A percentile compares a stretch with the other conserved stretches of the same genome.
phyloP scores from a whole-genome alignment of 2,113 vertebrate genomes.

The Chaenogobius annularis region DNA sequence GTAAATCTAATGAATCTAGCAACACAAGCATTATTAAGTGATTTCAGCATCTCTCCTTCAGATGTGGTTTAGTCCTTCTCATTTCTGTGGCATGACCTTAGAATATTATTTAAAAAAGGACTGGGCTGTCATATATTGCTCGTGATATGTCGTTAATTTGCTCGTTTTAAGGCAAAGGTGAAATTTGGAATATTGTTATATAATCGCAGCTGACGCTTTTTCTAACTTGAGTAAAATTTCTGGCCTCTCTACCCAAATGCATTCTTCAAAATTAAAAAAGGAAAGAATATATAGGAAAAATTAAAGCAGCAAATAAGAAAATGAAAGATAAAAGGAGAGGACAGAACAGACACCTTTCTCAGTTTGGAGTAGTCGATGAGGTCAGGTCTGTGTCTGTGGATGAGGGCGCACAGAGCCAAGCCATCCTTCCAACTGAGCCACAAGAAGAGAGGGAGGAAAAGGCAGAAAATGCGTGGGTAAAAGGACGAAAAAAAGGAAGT shows the following conservation, averaged over 20 bases:
- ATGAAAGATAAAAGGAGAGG: background rate
- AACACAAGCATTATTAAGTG: no score
- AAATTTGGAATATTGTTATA: no score
- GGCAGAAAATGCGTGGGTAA: background rate
- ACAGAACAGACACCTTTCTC: conserved; percentile 80
- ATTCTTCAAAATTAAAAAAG: background rate
- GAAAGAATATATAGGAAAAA: background rate
- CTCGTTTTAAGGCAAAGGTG: no score
- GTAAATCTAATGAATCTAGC: no score
- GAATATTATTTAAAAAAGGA: no score
- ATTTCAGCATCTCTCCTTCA: no score
- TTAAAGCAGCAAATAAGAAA: background rate
- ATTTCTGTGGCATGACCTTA: no score
- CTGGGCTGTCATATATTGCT: no score
- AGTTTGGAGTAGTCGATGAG: conserved; percentile 92
- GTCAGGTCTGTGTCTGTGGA: conserved; percentile 92
- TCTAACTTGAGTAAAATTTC: no score
- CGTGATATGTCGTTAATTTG: no score
- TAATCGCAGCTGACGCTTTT: no score
- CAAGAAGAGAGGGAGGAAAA: background rate
- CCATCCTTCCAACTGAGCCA: conserved; percentile 89
- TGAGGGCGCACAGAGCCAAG: conserved; percentile 90
- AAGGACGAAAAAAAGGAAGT: background rate
- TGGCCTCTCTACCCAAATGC: background rate
- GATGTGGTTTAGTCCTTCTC: no score